Conservation (phyloP, 2,113 vertebrate species). For the Hemibagrus wyckioides region DNA sequence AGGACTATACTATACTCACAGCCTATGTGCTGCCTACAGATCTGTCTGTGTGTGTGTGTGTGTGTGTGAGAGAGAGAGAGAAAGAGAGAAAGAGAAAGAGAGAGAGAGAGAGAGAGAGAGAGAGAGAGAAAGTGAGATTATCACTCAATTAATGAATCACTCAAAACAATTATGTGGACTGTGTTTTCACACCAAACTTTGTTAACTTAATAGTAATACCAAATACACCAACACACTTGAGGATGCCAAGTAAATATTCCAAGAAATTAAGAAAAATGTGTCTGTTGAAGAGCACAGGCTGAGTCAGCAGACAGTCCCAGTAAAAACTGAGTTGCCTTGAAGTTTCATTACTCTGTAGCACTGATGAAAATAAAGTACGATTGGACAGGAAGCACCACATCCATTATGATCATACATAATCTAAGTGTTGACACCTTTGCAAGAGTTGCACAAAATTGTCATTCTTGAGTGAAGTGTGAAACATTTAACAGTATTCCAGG, state of each 20-base stretch:
- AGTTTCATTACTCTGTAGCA: neutral
- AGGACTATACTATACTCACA: slow-evolving; percentile 5
- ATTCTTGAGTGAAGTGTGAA: neutral
- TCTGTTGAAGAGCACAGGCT: neutral
- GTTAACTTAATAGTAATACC: neutral
- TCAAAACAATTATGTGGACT: neutral
- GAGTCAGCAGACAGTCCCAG: neutral
- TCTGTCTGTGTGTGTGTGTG: neutral
- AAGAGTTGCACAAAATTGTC: neutral
- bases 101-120: neutral
- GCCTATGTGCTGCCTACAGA: neutral
- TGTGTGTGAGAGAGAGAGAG: neutral
- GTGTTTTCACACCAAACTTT: neutral
- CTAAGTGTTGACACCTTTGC: neutral
- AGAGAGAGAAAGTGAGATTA: too few species aligned
- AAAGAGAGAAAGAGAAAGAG: neutral
- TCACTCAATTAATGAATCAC: neutral
- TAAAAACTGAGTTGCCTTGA: neutral
- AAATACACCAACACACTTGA: neutral
- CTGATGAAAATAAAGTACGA: neutral
- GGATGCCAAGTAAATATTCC: neutral
- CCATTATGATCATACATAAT: neutral
- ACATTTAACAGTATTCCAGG: neutral
- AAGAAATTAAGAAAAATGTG: neutral
- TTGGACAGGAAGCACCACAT: neutral